Evolutionary conservation across 2,888 invertebrate species (phyloP).

Genomic region (Periphyllus acericola): DNA sequence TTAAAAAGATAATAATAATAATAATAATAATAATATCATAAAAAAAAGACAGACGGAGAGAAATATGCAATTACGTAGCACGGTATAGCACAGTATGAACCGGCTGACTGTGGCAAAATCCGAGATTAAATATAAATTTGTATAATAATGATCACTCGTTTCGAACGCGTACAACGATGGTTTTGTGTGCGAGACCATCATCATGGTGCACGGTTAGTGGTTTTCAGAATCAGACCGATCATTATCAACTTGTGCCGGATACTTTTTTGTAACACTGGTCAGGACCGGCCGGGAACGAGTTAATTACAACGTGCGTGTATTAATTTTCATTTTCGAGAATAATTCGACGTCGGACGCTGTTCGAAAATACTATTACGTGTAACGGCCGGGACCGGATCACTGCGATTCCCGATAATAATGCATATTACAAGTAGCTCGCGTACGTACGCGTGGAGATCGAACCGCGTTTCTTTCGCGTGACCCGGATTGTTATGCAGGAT

Average conservation of each 20-base stretch:
- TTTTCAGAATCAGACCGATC: constrained; percentile 48
- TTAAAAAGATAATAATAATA: not conserved
- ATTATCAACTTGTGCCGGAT: constrained; percentile 53
- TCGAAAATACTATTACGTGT: not conserved
- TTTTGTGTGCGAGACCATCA: not conserved
- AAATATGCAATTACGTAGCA: not conserved
- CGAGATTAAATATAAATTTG: constrained; percentile 42
- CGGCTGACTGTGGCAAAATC: constrained; percentile 1
- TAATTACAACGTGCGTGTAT: constrained; percentile 12
- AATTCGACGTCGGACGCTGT: constrained; percentile 5
- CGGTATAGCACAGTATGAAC: not conserved
- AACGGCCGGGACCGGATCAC: constrained; percentile 4
- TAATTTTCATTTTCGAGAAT: constrained; percentile 36
- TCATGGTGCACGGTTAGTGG: constrained; percentile 47
- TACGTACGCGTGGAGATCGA: not conserved
- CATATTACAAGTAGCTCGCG: not conserved
- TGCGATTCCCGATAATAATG: not conserved
- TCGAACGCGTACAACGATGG: not conserved
- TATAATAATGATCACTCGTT: constrained; percentile 33
- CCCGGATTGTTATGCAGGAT: not conserved
- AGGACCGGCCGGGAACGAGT: not conserved
- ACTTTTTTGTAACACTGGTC: constrained; percentile 15
- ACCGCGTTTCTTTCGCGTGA: not conserved
- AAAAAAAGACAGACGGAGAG: not conserved
- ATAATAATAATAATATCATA: not conserved